Evolutionary conservation across 1,140 invertebrate species (phyloP), one percentile per base, ranked within the genome.

Genomic region (Antheraea pernyi): DNA sequence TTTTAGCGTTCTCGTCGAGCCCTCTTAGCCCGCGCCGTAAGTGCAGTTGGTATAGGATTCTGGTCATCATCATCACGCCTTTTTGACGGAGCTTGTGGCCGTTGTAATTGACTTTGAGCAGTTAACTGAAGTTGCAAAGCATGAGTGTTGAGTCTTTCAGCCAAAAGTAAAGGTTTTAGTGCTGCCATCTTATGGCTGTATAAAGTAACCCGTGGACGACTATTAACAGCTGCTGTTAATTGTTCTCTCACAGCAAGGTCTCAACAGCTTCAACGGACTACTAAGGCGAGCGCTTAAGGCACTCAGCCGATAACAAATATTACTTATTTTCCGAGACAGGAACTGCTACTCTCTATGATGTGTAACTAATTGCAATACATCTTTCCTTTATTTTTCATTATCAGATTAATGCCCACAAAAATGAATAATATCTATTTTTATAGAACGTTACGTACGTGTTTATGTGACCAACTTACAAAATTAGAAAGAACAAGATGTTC

Each of bases 161-260:
- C 95, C 37, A 98, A 92, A 19, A 99, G 87, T 19, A 99, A 89
- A 88, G 98, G 97, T 83, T 97, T 97, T 5, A 99, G 87, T 13
- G 98, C 97, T 78, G 96, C 97, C 98, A 99, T 99, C 90, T 99
- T 99, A 77, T 98, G 96, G 92, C 98, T 99, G 82, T 96, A 95
- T 8, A 99, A 89, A 10, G 95, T 95, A 42, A 98, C 95, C 42
- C 94, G 94, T 1, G 96, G 94, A 79, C 85, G 93, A 90, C 92
- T 93, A 68, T 93, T 93, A 0, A 89, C 86, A 7, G 91, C 92
- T 0, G 91, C 90, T 19, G 92, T 89, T 63, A 93, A 74, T 66
- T 93, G 91, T 53, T 93, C 92, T 30, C 89, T 74, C 0, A 93
- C 89, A n/a, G n/a, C n/a, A n/a, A n/a, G n/a, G n/a, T n/a, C n/a